phyloP scores from a whole-genome alignment of 2,888 invertebrate species.

The Ypsolopha scabrella region DNA sequence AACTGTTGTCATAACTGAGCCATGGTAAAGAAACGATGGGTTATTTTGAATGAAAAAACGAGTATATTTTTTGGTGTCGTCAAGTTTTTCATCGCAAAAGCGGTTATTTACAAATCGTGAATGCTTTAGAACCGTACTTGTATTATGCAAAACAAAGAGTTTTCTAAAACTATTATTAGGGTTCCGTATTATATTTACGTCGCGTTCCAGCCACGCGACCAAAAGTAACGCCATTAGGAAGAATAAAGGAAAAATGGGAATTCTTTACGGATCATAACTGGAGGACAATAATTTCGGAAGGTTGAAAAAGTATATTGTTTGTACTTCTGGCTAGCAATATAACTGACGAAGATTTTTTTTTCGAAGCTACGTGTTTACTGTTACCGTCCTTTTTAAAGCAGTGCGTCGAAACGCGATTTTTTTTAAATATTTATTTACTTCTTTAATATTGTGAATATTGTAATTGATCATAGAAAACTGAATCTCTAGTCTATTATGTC shows the following conservation, averaged over 20 bases:
- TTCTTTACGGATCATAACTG: slow-evolving; percentile 42
- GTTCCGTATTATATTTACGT: slow-evolving; percentile 17
- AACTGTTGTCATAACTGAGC: too few species aligned
- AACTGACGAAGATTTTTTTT: not conserved
- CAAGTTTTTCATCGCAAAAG: too few species aligned
- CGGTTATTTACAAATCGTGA: not conserved
- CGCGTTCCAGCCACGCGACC: slow-evolving; percentile 49
- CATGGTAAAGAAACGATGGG: too few species aligned
- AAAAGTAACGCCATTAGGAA: not conserved
- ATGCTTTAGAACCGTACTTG: not conserved
- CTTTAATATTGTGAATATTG: too few species aligned
- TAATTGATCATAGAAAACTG: too few species aligned
- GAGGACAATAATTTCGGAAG: slow-evolving; percentile 47
- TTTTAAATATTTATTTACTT: too few species aligned
- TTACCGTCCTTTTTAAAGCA: too few species aligned
- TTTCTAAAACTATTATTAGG: slow-evolving; percentile 1
- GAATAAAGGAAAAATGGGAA: slow-evolving; percentile 19
- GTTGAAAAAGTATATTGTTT: slow-evolving; percentile 23
- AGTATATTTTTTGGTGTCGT: too few species aligned
- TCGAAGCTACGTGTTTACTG: not conserved
- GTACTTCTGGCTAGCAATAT: slow-evolving; percentile 15
- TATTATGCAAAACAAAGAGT: not conserved
- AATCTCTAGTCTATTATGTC: too few species aligned
- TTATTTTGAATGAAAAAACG: too few species aligned
- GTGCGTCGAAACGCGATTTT: too few species aligned